Base-by-base conservation (phyloP, 2,888 invertebrate species). In the Agrochola lota region DNA sequence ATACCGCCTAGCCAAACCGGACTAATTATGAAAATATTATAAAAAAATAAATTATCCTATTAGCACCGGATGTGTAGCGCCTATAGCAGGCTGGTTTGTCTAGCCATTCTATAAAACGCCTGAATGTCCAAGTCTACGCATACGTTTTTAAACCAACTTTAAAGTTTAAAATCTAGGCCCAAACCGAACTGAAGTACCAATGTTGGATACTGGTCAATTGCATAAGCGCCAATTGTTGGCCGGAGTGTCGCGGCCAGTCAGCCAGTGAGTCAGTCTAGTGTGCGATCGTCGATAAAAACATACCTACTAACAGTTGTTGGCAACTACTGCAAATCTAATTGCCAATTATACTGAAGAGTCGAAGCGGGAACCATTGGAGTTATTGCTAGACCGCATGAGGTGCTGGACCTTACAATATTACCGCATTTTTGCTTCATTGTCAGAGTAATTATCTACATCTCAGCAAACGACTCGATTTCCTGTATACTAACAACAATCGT, bases 191-290 rank as follows among this genome's bases (percentile, higher is more conserved):
- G 70, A 84, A 79, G 74, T 67, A 80, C 87, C 80, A 86, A 89
- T 89, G 81, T 92, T 91, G 91, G 92, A 92, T 91, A 90, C 91
- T 92, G 92, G 92, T 92, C 91, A 93, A 92, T 95, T 95, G 95
- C 94, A 94, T 94, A 95, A 95, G 94, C 91, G 92, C 91, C 93
- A 93, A 94, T 91, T 91, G 91, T 91, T 88, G 88, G 89, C 91
- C 75, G 87, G 89, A 86, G 87, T 87, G 90, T 89, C 90, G 91
- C 87, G 87, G 90, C 89, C 88, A 90, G 86, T 92, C 87, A 87
- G 90, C 89, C 88, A 89, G 86, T 92, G 92, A 93, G 87, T 93
- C 93, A 91, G 90, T 90, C 89, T 85, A 90, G 90, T 92, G 92
- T 90, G 91, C 88, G 89, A 90, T 91, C 90, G 88, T 87, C 88